Base-by-base conservation (phyloP, 2,797 vertebrate species). In the Myiotriccus ornatus region DNA sequence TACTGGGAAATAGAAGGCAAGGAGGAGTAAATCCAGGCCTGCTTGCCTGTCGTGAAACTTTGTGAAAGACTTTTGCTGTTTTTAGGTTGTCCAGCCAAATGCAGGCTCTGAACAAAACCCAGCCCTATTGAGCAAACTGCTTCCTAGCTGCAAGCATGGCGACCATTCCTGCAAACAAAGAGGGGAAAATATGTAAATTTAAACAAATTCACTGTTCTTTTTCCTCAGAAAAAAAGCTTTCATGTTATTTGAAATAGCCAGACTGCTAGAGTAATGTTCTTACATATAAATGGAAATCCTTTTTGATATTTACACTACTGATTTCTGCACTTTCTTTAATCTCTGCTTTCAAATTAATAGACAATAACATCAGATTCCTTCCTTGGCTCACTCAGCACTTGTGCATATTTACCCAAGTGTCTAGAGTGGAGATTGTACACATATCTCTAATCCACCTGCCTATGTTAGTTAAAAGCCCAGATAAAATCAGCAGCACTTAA, bases 301-400 rank as follows among this genome's bases (percentile, higher is more conserved):
- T 97, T 96, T 96, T 97, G 98, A 97, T 98, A 98, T 98, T 98
- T 99, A 98, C 98, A 97, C 97, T 98, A 97, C 98, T 98, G 98
- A 98, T 98, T 98, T 99, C 97, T 97, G 97, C 97, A 97, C 97
- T 98, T 97, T 97, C 97, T 98, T 98, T 99, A 99, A 99, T 99
- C 99, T 99, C 97, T 98, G 97, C 98, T 98, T 98, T 99, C 98
- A 98, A 99, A 99, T 99, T 99, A 99, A 99, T 98, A 98, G 98
- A 99, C 98, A 98, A 98, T 98, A 97, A 98, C 98, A 97, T 98
- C 97, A 98, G 97, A 98, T 98, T 98, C 98, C 98, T 98, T 97
- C 98, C 97, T 98, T 95, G 97, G 96, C 97, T 97, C 97, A 96
- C 97, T 98, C 96, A 97, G 97, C 93, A 95, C 97, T 98, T 98